A percentile compares a stretch with the other conserved stretches of the same genome.
These are phyloP conservation scores for Chrysocyon brachyurus DNA, from an alignment of 2,797 vertebrate genomes.

Conservation along the genomic window DNA sequence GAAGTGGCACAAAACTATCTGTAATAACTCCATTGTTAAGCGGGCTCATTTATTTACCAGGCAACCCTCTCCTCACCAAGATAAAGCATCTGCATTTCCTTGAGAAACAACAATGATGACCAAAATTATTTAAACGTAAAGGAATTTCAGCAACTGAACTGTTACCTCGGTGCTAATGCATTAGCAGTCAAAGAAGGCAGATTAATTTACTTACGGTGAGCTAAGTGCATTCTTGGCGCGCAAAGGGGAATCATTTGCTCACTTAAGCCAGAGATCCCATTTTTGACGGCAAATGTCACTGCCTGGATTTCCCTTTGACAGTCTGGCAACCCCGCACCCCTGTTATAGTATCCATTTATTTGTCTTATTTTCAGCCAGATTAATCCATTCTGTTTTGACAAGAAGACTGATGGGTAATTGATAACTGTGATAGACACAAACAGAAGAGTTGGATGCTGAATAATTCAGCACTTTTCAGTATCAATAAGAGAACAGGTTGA, in stretches of 20 bases:
- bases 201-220: slow-evolving; percentile 96
- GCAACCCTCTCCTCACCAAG: slow-evolving; percentile 57
- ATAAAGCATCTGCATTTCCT: slow-evolving; percentile 58
- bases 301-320: slow-evolving; percentile 94
- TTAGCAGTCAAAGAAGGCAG: slow-evolving; percentile 94
- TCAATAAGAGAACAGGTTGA: slow-evolving; percentile 93
- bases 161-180: slow-evolving; percentile 91
- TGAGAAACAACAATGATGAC: slow-evolving; percentile 51
- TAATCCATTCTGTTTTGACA: slow-evolving; percentile 94
- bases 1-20: not conserved
- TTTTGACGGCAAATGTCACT: slow-evolving; percentile 96
- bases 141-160: slow-evolving; percentile 87
- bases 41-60: slow-evolving; percentile 39
- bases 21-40: slow-evolving; percentile 52
- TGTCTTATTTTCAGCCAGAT: slow-evolving; percentile 94
- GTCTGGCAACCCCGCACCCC: slow-evolving; percentile 92
- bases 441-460: slow-evolving; percentile 92
- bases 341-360: slow-evolving; percentile 93
- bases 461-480: slow-evolving; percentile 93
- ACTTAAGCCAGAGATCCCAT: slow-evolving; percentile 96
- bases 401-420: slow-evolving; percentile 93
- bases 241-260: slow-evolving; percentile 93
- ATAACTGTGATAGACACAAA: slow-evolving; percentile 95
- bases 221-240: slow-evolving; percentile 99
- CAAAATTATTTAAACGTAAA: slow-evolving; percentile 86